Evolutionary conservation across 2,888 invertebrate genomes (phyloP).

Genomic region (Erpobdella octoculata): DNA sequence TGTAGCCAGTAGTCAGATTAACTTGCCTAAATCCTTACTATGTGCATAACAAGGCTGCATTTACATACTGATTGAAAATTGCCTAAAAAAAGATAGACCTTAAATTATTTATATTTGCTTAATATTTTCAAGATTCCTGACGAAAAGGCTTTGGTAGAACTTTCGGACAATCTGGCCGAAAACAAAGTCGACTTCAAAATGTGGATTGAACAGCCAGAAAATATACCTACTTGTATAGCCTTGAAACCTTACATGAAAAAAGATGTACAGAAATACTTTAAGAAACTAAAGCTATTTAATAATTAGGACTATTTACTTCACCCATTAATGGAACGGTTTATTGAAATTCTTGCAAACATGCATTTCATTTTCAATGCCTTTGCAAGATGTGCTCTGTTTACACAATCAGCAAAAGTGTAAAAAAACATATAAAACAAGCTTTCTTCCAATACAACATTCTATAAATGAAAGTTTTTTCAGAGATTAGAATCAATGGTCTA

Average conservation of each 20-base stretch:
- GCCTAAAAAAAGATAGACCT: background rate
- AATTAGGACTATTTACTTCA: background rate
- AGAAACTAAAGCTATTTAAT: constrained; percentile 72
- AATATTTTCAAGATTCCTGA: constrained; percentile 55
- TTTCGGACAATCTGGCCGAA: constrained; percentile 65
- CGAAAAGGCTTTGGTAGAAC: constrained; percentile 64
- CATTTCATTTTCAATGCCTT: too few species aligned
- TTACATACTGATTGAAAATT: background rate
- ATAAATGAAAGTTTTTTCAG: too few species aligned
- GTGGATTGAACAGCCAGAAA: constrained; percentile 95
- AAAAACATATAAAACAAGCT: too few species aligned
- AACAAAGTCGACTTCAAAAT: constrained; percentile 74
- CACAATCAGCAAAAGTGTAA: too few species aligned
- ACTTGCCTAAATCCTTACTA: background rate
- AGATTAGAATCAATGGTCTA: too few species aligned
- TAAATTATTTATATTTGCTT: background rate
- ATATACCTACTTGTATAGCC: constrained; percentile 86
- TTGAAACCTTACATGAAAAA: constrained; percentile 83
- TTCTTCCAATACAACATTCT: too few species aligned
- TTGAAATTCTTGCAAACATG: too few species aligned
- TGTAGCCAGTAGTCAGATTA: background rate
- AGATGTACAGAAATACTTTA: constrained; percentile 68
- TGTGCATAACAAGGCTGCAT: background rate
- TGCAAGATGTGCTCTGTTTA: too few species aligned
- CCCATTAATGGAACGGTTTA: too few species aligned